Evolutionary conservation across 2,113 vertebrate genomes (phyloP), one percentile per base, ranked within the genome.

Genomic region (Cochlearius cochlearius): DNA sequence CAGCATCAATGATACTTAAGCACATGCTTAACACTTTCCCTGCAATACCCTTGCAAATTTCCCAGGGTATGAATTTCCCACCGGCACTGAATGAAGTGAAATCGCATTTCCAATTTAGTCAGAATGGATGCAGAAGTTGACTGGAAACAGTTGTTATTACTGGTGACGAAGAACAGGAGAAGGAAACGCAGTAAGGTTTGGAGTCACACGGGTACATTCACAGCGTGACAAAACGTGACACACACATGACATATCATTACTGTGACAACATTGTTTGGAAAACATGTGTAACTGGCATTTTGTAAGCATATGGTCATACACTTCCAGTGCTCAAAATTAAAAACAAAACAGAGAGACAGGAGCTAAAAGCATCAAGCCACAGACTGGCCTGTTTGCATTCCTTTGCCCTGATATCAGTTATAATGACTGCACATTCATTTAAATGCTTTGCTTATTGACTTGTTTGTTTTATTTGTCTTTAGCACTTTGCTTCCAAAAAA

Each of bases 271-370:
- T 2, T 52, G 39, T 81, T 86, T 79, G 56, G 56, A 92, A 78
- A 73, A 88, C 0, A 25, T 27, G 2, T 71, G 47, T 36, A 93
- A 68, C 17, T 16, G 49, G 66, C 34, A 72, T 69, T 95, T 87
- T 91, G 53, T 59, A 87, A 95, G 62, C 84, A 91, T 85, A 76
- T 66, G 64, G 83, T 96, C 86, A 91, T 25, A 79, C 6, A 89
- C 25, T 84, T 95, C 59, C 91, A 79, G 86, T 55, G 94, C 66
- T 94, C 74, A 62, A 82, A 94, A 95, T 79, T 47, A 89, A 91
- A 94, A 94, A 72, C 77, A 94, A 90, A 85, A 30, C 49, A 87
- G 32, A 88, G 12, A 62, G 67, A 62, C 62, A 72, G 58, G 26
- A 93, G 73, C 76, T 95, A 53, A 94, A 89, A 49, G 58, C 69